Conservation (phyloP, 2,888 invertebrate genomes). For the Odontothrips loti region DNA sequence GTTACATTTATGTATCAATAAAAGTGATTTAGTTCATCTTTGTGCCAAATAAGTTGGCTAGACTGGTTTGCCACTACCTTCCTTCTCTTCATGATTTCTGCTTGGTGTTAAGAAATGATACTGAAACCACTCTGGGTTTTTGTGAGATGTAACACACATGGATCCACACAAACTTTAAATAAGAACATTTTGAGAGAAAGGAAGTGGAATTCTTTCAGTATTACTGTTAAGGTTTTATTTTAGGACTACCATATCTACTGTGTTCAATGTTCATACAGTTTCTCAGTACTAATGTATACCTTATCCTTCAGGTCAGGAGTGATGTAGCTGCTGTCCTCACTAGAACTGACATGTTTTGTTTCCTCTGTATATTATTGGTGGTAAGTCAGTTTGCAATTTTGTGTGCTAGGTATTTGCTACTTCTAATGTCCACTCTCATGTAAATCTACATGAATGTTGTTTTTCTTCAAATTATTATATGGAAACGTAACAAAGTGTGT, state of each 20-base stretch:
- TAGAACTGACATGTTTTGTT: neutral
- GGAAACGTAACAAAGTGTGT: too few species aligned
- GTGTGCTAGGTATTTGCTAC: neutral
- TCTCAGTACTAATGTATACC: neutral
- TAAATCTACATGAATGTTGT: neutral
- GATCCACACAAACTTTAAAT: neutral
- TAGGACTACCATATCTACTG: constrained; percentile 17
- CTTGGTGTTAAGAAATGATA: neutral
- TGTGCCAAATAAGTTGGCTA: constrained; percentile 14
- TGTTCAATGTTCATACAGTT: constrained; percentile 8
- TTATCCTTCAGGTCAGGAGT: neutral
- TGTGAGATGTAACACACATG: too few species aligned
- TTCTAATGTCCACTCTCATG: neutral
- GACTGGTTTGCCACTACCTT: constrained; percentile 11
- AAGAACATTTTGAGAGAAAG: neutral
- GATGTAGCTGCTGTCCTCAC: neutral
- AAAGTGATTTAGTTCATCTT: neutral
- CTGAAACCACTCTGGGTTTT: neutral
- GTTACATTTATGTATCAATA: neutral
- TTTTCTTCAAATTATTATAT: neutral
- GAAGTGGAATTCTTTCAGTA: neutral
- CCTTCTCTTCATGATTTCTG: neutral
- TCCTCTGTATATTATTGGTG: neutral
- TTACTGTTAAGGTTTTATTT: constrained; percentile 15
- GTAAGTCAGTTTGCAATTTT: neutral